These are phyloP conservation scores for Caenorhabditis panamensis DNA, from an alignment of 2,888 invertebrate genomes.

Conservation along the genomic window DNA sequence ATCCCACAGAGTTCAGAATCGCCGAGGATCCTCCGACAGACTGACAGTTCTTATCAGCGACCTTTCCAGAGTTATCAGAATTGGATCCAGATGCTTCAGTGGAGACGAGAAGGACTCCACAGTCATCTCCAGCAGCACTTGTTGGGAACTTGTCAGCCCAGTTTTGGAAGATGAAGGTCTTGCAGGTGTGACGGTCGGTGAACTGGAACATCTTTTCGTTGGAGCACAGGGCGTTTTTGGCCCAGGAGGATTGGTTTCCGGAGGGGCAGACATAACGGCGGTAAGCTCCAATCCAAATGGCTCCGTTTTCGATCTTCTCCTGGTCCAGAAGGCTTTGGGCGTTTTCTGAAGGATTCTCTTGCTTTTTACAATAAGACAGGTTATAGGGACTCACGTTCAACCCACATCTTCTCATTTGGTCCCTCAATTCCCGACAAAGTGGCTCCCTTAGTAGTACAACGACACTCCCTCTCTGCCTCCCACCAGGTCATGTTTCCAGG, in stretches of 20 bases:
- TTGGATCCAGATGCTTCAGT: slow-evolving; percentile 21
- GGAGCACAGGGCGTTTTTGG: slow-evolving; percentile 9
- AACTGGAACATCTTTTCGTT: slow-evolving; percentile 41
- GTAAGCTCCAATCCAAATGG: slow-evolving; percentile 54
- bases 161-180: slow-evolving; percentile 27
- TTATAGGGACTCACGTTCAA: slow-evolving; percentile 20
- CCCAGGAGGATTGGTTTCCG: slow-evolving; percentile 7
- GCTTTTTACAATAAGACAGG: too few species aligned
- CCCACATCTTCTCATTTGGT: slow-evolving; percentile 2
- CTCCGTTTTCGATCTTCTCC: slow-evolving; percentile 4
- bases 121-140: slow-evolving; percentile 31
- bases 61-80: slow-evolving; percentile 24
- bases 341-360: slow-evolving; percentile 26
- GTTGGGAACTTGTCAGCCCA: slow-evolving; percentile 30
- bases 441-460: slow-evolving; percentile 33
- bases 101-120: slow-evolving; percentile 21
- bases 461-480: slow-evolving; percentile 53
- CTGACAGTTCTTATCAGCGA: slow-evolving; percentile 28
- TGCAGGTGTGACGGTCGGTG: slow-evolving; percentile 49
- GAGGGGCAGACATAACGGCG: slow-evolving; percentile 49
- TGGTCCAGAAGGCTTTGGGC: slow-evolving; percentile 10
- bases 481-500: slow-evolving; percentile 51
- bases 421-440: slow-evolving; percentile 45
- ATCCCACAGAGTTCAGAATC: slow-evolving; percentile 18
- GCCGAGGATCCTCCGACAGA: slow-evolving; percentile 3